These are phyloP conservation scores for Meliscaeva auricollis DNA, from an alignment of 2,888 invertebrate species.

Conservation along the genomic window DNA sequence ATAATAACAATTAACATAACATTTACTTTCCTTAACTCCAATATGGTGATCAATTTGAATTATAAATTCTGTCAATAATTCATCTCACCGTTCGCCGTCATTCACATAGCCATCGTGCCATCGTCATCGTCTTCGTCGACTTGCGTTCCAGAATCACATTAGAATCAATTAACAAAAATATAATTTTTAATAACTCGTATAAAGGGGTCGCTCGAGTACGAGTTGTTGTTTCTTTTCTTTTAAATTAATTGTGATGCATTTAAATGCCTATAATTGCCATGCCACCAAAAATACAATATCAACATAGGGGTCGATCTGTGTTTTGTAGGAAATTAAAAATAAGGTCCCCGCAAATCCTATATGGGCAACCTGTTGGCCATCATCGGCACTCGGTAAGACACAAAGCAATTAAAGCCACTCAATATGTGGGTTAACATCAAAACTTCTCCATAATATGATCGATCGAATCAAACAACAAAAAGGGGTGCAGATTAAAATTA, in stretches of 20 bases:
- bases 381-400: conserved; percentile 62
- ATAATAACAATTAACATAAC: conserved; percentile 69
- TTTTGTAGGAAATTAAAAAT: no score
- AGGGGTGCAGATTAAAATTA: conserved; percentile 21
- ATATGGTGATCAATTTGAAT: conserved; percentile 73
- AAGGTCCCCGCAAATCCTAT: conserved; percentile 59
- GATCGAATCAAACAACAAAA: conserved; percentile 32
- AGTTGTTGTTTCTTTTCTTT: neutral
- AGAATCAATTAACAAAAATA: conserved; percentile 73
- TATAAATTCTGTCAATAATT: conserved; percentile 68
- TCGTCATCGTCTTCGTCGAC: no score
- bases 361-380: conserved; percentile 70
- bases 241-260: conserved; percentile 71
- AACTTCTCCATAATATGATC: conserved; percentile 37
- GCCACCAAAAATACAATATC: conserved; percentile 70
- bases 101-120: no score
- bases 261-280: conserved; percentile 67
- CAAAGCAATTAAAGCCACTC: conserved; percentile 68
- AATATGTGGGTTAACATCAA: conserved; percentile 69
- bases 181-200: conserved; percentile 70
- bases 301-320: conserved; percentile 69
- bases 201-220: conserved; percentile 69
- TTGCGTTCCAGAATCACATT: conserved; percentile 63
- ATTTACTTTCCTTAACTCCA: neutral
- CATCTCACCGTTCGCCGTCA: conserved; percentile 37